Evolutionary conservation across 2,888 invertebrate species (phyloP), one percentile per base, ranked within the genome.

Genomic region (Fragum whitleyi): DNA sequence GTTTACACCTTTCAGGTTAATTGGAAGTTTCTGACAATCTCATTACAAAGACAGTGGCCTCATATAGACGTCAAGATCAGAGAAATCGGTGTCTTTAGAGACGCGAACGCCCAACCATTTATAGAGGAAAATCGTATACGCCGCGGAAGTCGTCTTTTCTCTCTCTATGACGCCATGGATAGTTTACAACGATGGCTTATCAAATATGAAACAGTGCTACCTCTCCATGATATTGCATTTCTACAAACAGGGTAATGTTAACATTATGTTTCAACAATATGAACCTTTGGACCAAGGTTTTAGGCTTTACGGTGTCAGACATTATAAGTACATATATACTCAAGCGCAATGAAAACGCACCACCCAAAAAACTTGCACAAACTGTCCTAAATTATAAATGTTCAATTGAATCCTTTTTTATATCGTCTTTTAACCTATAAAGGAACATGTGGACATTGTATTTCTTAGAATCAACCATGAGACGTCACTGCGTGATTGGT

Each of bases 51-150:
- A 29, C 79, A 87, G 39, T 87, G 88, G 81, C 90, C 90, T 9
- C 81, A 86, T n/a, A 84, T 91, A 28, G 87, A 87, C 73, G 67
- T 91, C 7, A 88, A 88, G 75, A 87, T 91, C 42, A 81, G 88
- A 57, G 89, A 90, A 42, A 89, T 89, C 57, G 89, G 89, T 16
- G 90, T 89, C 29, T 88, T 91, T 62, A 86, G 90, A 79, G 89
- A 89, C 79, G 77, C 88, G 29, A 86, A 86, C 53, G 89, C 89
- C 42, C 91, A 91, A 75, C 89, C 88, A n/a, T 91, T 91, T 77
- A 91, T 91, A 29, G 91, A 91, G 62, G 86, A 86, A 21, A 91
- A 88, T 79, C 85, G 90, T 19, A 87, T 91, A 73, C 75, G 83
- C 16, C 79, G 73, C 14, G 88, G 86, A 23, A 83, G 88, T 32